Conservation (phyloP, 2,797 vertebrate species). For the Ctenosaura bakeri region DNA sequence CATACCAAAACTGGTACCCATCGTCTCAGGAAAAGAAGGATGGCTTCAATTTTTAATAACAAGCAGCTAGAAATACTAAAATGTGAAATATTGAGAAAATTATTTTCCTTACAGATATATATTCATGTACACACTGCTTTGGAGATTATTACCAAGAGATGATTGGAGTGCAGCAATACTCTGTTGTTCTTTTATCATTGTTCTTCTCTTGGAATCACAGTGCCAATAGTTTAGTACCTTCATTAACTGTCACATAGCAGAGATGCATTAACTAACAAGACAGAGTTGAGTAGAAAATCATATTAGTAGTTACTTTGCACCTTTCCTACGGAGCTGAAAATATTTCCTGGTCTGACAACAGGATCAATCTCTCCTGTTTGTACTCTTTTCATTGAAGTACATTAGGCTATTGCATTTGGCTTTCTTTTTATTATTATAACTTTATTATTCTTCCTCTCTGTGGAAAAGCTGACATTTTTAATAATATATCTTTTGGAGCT, state of each 20-base stretch:
- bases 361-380: slow-evolving; percentile 32
- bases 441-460: slow-evolving; percentile 13
- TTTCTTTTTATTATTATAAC: slow-evolving; percentile 20
- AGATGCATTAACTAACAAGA: slow-evolving; percentile 12
- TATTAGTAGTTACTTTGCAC: slow-evolving; percentile 1
- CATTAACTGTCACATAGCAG: neutral
- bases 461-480: slow-evolving; percentile 22
- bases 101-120: neutral
- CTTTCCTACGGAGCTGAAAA: neutral
- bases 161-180: neutral
- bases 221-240: slow-evolving; percentile 1
- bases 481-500: slow-evolving; percentile 19
- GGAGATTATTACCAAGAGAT: slow-evolving; percentile 12
- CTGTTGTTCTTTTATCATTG: neutral
- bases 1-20: neutral
- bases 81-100: neutral
- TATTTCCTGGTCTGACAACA: slow-evolving; percentile 29
- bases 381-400: slow-evolving; percentile 29
- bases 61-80: slow-evolving; percentile 9
- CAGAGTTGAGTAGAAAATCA: neutral
- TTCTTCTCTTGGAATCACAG: neutral
- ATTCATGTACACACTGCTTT: neutral
- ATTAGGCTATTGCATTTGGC: neutral
- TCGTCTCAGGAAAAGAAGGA: neutral
- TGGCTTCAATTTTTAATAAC: slow-evolving; percentile 12